Percentiles rank a stretch among this genome's conserved stretches.
Evolutionary conservation across 2,888 invertebrate genomes (phyloP).

Genomic region (Allophyes oxyacanthae): DNA sequence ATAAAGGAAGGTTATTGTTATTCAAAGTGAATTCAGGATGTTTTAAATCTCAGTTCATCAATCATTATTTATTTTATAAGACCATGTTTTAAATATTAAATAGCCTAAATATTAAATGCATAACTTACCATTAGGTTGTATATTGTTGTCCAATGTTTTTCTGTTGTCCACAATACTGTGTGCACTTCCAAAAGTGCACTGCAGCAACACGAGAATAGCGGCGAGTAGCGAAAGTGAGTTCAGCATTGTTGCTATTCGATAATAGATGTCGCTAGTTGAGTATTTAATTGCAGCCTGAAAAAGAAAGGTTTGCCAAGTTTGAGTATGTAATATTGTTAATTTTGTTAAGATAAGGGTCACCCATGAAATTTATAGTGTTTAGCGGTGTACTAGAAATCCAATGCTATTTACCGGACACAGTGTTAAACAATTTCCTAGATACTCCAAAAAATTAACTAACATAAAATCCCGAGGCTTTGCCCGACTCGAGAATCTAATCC

Average conservation of each 20-base stretch:
- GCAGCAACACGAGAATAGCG: conserved; percentile 76
- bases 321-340: no score
- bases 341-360: no score
- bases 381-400: no score
- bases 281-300: conserved; percentile 47
- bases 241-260: conserved; percentile 70
- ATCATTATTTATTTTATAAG: no score
- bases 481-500: no score
- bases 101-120: no score
- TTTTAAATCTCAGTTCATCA: background rate
- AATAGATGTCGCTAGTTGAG: conserved; percentile 71
- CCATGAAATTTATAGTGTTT: no score
- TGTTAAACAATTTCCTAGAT: no score
- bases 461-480: no score
- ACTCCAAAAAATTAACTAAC: no score
- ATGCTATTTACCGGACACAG: no score
- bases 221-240: conserved; percentile 77
- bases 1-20: background rate
- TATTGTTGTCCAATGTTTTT: conserved; percentile 71
- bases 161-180: conserved; percentile 68
- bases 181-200: conserved; percentile 70
- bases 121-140: conserved; percentile 77
- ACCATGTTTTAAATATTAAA: no score
- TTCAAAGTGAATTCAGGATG: background rate
- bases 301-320: background rate